Evolutionary conservation across 2,113 vertebrate species (phyloP), one percentile per base, ranked within the genome.

Genomic region (Sialia sialis): DNA sequence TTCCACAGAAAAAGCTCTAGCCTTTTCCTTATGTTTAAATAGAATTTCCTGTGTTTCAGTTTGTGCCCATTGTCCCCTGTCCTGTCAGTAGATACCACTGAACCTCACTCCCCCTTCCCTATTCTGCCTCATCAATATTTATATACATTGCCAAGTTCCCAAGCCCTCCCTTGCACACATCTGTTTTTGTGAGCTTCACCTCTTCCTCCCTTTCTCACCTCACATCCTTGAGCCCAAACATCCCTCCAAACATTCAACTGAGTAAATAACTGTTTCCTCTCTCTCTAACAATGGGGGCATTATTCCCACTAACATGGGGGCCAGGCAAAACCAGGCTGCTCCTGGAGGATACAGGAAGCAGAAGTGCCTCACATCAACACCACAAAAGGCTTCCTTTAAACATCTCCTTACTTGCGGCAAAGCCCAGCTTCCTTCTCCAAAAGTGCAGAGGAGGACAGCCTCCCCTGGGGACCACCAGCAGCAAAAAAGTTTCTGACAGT

Each of bases 201-300:
- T 95, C 89, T 96, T 95, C 95, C 91, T 94, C 91, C 87, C 63
- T 89, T 93, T 91, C 87, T 87, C 94, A 89, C 84, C 87, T 95
- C 91, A n/a, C 49, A 93, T 96, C 93, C 94, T 93, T 49, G 52
- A 95, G 72, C 68, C 75, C 90, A 89, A 94, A 95, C 88, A 85
- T 93, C 90, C 87, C 92, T 90, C 64, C 60, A 94, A 85, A 95
- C 86, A 81, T 44, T 63, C 81, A 41, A 84, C 64, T 44, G 39
- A 95, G 79, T 80, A 88, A 96, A 90, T 89, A 96, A 77, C 90
- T 67, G 73, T 30, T 95, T 97, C 95, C 95, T 91, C 72, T 93
- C 79, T 46, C 36, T 75, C 29, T 70, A 95, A 94, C 96, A 96
- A 95, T 95, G 64, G 72, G 52, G 67, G n/a, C 23, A 55, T 84